Evolutionary conservation across 2,888 invertebrate species (phyloP).

Genomic region (Thyatira batis): DNA sequence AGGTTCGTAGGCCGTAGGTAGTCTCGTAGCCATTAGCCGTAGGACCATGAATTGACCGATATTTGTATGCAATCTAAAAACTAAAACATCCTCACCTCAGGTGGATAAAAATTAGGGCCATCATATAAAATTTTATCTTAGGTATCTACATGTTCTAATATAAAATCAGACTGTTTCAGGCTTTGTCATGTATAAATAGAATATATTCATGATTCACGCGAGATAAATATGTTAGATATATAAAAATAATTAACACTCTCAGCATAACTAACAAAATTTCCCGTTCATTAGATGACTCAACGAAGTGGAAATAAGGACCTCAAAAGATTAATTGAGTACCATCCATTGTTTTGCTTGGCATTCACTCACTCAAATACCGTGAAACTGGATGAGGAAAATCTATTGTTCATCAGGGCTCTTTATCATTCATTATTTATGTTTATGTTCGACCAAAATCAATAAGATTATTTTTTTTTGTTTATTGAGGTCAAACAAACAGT

Average conservation of each 20-base stretch:
- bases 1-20: no score
- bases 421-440: not conserved
- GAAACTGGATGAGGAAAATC: slow-evolving; percentile 8
- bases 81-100: no score
- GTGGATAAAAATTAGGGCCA: no score
- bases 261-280: slow-evolving; percentile 24
- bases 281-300: slow-evolving; percentile 34
- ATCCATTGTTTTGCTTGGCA: slow-evolving; percentile 13
- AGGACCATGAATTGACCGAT: no score
- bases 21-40: no score
- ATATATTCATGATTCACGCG: no score
- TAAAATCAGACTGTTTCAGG: not conserved
- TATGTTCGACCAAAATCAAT: not conserved
- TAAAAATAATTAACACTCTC: not conserved
- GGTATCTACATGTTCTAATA: no score
- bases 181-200: not conserved
- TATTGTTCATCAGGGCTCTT: slow-evolving; percentile 9
- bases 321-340: slow-evolving; percentile 22
- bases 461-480: not conserved
- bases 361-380: slow-evolving; percentile 2
- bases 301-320: slow-evolving; percentile 31
- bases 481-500: no score
- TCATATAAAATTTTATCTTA: no score
- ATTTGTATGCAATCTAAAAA: no score
- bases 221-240: not conserved